A percentile compares a stretch with the other conserved stretches of the same genome.
phyloP scores from a whole-genome alignment of 2,888 invertebrate genomes.

The Eristalis arbustorum region DNA sequence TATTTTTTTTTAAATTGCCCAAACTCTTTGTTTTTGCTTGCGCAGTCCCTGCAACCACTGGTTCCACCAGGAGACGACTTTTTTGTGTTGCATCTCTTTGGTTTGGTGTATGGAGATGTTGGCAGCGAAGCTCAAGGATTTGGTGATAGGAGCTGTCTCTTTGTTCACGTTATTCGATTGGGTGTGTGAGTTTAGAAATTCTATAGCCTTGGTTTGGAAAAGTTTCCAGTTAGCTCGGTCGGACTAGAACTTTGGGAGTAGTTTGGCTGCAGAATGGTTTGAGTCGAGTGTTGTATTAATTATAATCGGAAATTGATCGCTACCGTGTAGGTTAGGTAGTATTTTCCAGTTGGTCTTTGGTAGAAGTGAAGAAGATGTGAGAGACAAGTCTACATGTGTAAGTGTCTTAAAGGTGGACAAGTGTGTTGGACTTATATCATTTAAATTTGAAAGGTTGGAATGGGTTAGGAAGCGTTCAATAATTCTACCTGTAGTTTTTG shows the following conservation, averaged over 20 bases:
- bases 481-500: background rate
- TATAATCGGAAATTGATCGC: conserved; percentile 41
- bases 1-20: no score
- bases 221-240: conserved; percentile 13
- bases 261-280: no score
- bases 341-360: conserved; percentile 18
- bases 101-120: no score
- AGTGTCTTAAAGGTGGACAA: conserved; percentile 34
- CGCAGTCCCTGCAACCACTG: no score
- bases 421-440: conserved; percentile 36
- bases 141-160: background rate
- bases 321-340: conserved; percentile 20
- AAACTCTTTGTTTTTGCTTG: no score
- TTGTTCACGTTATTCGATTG: background rate
- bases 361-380: conserved; percentile 3
- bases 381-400: conserved; percentile 21
- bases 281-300: no score
- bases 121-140: background rate
- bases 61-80: no score
- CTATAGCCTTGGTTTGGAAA: background rate
- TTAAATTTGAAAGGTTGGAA: no score
- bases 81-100: no score
- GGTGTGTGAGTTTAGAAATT: background rate
- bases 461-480: no score
- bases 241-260: background rate